Percentiles rank a stretch among this genome's conserved stretches.
Conservation (phyloP, 2,797 vertebrate genomes). For the Pterois miles region DNA sequence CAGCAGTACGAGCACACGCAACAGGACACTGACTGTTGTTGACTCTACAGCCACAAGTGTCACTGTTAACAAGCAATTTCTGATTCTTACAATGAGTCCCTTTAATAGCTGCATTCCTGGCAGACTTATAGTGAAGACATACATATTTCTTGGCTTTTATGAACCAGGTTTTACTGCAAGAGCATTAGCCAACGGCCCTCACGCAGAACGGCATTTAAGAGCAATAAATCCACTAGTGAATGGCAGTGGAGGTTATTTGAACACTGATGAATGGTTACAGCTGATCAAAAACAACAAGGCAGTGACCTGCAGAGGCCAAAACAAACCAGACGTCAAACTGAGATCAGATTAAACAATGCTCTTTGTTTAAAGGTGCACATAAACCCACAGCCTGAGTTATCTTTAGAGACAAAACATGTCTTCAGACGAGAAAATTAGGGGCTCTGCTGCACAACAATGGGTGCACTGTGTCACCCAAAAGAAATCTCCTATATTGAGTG, state of each 20-base stretch:
- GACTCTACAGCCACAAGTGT: too few relatives aligned
- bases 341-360: slow-evolving; percentile 23
- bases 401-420: slow-evolving; percentile 28
- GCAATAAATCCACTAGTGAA: slow-evolving; percentile 57
- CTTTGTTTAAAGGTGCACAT: slow-evolving; percentile 5
- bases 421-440: slow-evolving; percentile 18
- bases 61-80: too few relatives aligned
- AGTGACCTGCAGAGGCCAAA: slow-evolving; percentile 33
- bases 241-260: slow-evolving; percentile 35
- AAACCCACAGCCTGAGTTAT: not conserved
- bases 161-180: slow-evolving; percentile 39
- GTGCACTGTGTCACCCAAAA: slow-evolving; percentile 15
- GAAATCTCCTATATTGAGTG: not conserved
- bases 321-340: slow-evolving; percentile 36
- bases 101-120: slow-evolving; percentile 38
- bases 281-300: slow-evolving; percentile 54
- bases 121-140: slow-evolving; percentile 15
- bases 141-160: slow-evolving; percentile 43
- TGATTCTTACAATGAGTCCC: too few relatives aligned
- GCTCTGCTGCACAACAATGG: slow-evolving; percentile 36
- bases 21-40: too few relatives aligned
- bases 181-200: slow-evolving; percentile 38
- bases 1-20: too few relatives aligned
- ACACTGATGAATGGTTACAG: slow-evolving; percentile 48
- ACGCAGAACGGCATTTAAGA: slow-evolving; percentile 41